Evolutionary conservation across 2,888 invertebrate genomes (phyloP), one percentile per base, ranked within the genome.

Genomic region (Melipona bicolor): DNA sequence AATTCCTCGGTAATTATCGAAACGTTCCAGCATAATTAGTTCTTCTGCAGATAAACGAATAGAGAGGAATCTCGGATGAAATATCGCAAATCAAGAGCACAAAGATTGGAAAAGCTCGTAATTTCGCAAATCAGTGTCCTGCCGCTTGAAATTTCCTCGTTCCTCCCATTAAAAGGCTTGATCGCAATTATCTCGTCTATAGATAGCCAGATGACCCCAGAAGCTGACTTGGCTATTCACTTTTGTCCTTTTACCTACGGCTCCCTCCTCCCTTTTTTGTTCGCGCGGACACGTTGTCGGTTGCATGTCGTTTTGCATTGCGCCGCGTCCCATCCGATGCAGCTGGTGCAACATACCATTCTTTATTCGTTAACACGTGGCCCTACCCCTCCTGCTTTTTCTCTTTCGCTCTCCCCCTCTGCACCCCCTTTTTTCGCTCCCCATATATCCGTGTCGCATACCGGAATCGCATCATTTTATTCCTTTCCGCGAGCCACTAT

Each of bases 331-430:
- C 85, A 87, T 87, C 87, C 81, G 79, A 85, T 79, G 87, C 87
- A 87, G 85, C 87, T 82, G 87, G 85, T 67, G 81, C 87, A 87
- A 82, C 85, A 77, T 79, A 81, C 87, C 87, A 88, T 87, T 83
- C 87, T 88, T 87, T 85, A 88, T 87, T 87, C 87, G 87, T 88
- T 88, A 88, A 85, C 87, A 85, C 82, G 79, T 79, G 80, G 76
- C 73, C 82, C 76, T 84, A 82, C 84, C 70, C 4, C 77, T 67
- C 32, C 21, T n/a, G 9, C 27, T n/a, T 43, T 43, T 43, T 36
- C 36, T 36, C 9, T 36, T 9, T 36, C 36, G 9, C 36, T 36
- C 36, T 36, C 36, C 9, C 43, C 43, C 43, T 36, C 43, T 32
- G 3, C 32, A 4, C 24, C 21, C 19, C 43, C 54, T 36, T 3